These are phyloP conservation scores for Aix galericulata DNA, from an alignment of 2,113 vertebrate genomes.

Conservation along the genomic window DNA sequence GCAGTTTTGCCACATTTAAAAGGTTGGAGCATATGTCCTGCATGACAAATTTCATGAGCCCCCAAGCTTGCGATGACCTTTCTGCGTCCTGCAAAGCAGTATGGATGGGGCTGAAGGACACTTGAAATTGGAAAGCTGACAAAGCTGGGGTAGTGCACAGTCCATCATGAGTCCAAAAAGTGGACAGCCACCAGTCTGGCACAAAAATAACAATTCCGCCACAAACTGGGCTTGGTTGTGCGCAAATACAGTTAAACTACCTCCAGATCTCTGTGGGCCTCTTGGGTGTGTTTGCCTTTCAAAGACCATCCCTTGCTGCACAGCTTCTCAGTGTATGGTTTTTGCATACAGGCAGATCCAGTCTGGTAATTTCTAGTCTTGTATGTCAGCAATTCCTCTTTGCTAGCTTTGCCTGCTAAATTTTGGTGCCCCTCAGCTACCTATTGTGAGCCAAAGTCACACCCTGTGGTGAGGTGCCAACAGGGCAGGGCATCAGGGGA, in stretches of 20 bases:
- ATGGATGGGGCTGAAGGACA: not conserved
- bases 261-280: not conserved
- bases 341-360: not conserved
- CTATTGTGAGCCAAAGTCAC: not conserved
- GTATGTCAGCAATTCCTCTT: not conserved
- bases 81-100: not conserved
- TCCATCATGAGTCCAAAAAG: not conserved
- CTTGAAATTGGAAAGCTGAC: not conserved
- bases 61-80: not conserved
- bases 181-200: not conserved
- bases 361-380: not conserved
- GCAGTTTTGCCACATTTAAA: not conserved
- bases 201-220: not conserved
- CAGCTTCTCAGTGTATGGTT: not conserved
- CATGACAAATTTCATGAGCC: not conserved
- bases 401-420: not conserved
- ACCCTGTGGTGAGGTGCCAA: not conserved
- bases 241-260: not conserved
- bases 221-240: not conserved
- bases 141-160: not conserved
- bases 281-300: not conserved
- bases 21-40: not conserved
- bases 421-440: not conserved
- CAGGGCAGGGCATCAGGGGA: not conserved
- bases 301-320: not conserved